Base-by-base conservation (phyloP, 2,888 invertebrate genomes). In the Hydropsyche betteni region DNA sequence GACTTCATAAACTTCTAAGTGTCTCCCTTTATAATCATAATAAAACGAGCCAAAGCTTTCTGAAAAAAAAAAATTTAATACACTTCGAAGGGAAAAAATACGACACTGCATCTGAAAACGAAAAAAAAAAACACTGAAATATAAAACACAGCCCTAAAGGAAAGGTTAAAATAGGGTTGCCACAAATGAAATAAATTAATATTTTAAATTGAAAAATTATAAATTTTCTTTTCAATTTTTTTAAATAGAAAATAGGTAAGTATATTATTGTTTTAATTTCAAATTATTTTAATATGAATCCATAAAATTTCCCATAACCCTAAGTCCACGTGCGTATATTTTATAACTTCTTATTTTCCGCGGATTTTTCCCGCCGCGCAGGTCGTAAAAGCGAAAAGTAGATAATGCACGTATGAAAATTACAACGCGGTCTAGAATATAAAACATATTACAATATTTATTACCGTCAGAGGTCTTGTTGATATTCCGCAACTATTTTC, bases 1-100 rank as follows among this genome's bases (percentile, higher is more conserved):
- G 64, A 64, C 64, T 64, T 64, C 64, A 64, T 64, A 64, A 64
- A 64, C 64, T 64, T 64, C 64, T 36, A 64, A 64, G 36, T n/a
- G 64, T 36, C 64, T 12, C 36, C 44, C 44, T n/a, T 64, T 36
- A 64, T 64, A 64, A 64, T 64, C 64, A 64, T 36, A 64, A 64
- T 64, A 64, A 64, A 64, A 64, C 64, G 64, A 64, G 7, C 12
- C 12, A 34, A 34, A 33, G 36, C 64, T 36, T 58, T 24, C 5
- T 10, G 44, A 44, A 44, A 16, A 24, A 58, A 55, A 55, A 58
- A 58, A 58, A 24, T 24, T 58, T 16, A 8, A 44, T 10, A 44
- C 44, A 6, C 44, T 10, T 44, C 6, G 10, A 10, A 44, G 44
- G 3, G 10, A 58, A 24, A 58, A 58, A 58, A 58, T 24, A 58